Conservation (phyloP, 2,113 vertebrate genomes). For the Agapornis roseicollis region DNA sequence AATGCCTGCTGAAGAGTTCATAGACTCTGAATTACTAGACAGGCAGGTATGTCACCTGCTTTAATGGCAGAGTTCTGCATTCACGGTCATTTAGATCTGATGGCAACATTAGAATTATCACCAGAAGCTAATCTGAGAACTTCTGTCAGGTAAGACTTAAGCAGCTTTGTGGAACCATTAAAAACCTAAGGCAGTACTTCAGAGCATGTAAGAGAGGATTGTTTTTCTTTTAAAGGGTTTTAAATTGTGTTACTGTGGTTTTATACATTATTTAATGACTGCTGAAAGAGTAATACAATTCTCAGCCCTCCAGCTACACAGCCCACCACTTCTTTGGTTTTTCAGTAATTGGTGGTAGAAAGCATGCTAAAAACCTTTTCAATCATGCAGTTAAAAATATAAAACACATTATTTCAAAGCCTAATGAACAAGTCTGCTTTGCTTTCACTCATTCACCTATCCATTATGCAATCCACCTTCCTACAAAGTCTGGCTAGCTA, state of each 20-base stretch:
- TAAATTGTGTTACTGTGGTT: neutral
- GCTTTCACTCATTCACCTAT: neutral
- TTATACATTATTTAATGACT: conserved; percentile 38
- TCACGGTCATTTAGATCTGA: neutral
- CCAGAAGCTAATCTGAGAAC: neutral
- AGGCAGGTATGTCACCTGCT: neutral
- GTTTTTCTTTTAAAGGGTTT: conserved; percentile 9
- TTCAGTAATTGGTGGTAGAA: neutral
- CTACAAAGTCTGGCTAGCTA: neutral
- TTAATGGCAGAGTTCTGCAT: neutral
- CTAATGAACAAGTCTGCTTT: neutral
- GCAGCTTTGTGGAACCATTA: neutral
- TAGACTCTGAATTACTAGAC: neutral
- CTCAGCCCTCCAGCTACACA: neutral
- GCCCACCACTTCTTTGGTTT: neutral
- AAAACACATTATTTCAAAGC: neutral
- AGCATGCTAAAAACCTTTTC: neutral
- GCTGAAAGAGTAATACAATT: conserved; percentile 3
- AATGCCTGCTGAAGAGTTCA: neutral
- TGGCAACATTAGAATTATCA: neutral
- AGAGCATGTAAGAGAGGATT: neutral
- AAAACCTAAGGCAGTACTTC: neutral
- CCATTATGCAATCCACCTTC: neutral
- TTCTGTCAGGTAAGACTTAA: neutral
- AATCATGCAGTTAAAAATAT: neutral